Evolutionary conservation across 2,888 invertebrate species (phyloP).

Genomic region (Drosophila testacea): DNA sequence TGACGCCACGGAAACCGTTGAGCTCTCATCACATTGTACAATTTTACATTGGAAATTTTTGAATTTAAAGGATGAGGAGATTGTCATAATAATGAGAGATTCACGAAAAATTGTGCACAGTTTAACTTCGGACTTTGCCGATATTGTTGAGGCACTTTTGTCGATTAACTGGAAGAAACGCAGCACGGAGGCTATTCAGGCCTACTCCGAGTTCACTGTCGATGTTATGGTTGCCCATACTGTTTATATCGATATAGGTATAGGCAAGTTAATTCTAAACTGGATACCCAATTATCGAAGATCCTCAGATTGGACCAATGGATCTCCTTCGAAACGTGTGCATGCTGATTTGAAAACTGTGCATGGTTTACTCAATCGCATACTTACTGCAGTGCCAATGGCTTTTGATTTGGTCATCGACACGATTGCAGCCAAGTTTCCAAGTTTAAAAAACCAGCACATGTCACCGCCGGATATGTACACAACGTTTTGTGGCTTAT

Average conservation of each 20-base stretch:
- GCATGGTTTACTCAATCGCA: slow-evolving; percentile 86
- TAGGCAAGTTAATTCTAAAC: slow-evolving; percentile 87
- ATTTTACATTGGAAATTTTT: not conserved
- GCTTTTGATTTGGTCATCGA: slow-evolving; percentile 89
- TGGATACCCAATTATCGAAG: slow-evolving; percentile 87
- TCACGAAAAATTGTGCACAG: slow-evolving; percentile 87
- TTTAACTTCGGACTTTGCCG: slow-evolving; percentile 86
- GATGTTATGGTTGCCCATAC: slow-evolving; percentile 90
- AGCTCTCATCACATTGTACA: slow-evolving; percentile 49
- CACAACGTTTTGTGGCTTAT: slow-evolving; percentile 92
- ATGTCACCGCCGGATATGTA: slow-evolving; percentile 90
- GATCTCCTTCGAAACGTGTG: slow-evolving; percentile 87
- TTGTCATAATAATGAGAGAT: slow-evolving; percentile 87
- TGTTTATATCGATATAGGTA: slow-evolving; percentile 87
- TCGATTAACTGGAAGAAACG: slow-evolving; percentile 87
- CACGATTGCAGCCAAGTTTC: slow-evolving; percentile 89
- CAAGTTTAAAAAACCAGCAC: slow-evolving; percentile 89
- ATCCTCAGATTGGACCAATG: slow-evolving; percentile 87
- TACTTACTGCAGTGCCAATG: slow-evolving; percentile 86
- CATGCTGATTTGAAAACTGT: slow-evolving; percentile 87
- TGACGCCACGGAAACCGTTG: no score
- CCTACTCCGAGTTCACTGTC: slow-evolving; percentile 88
- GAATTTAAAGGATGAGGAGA: slow-evolving; percentile 86
- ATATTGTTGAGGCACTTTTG: slow-evolving; percentile 88
- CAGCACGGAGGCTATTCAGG: slow-evolving; percentile 84